Percentiles rank a stretch among this genome's conserved stretches.
Conservation (phyloP, 2,797 vertebrate genomes). For the Scleropages formosus region DNA sequence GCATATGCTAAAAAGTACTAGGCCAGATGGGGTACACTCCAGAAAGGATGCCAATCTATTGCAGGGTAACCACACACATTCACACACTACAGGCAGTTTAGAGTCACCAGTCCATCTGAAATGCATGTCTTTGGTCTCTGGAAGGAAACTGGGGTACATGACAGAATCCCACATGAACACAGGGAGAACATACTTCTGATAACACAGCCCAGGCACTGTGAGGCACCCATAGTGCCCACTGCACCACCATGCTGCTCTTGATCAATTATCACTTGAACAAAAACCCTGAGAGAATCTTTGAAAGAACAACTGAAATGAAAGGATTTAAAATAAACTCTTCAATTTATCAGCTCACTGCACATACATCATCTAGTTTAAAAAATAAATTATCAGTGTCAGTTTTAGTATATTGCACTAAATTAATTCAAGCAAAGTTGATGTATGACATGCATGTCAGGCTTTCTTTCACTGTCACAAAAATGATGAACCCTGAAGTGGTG, state of each 20-base stretch:
- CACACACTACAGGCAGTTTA: no score
- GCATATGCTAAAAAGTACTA: no score
- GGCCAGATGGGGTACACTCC: not conserved
- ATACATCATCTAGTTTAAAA: not conserved
- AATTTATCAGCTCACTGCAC: not conserved
- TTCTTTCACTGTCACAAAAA: not conserved
- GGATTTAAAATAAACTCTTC: slow-evolving; percentile 30
- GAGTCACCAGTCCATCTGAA: no score
- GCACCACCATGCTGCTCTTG: no score
- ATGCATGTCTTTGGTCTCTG: no score
- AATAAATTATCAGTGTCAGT: slow-evolving; percentile 25
- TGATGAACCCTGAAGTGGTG: not conserved
- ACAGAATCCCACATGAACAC: no score
- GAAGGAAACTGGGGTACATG: no score
- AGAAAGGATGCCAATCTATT: not conserved
- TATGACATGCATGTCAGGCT: not conserved
- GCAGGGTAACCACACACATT: no score
- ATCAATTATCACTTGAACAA: slow-evolving; percentile 25
- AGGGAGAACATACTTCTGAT: not conserved
- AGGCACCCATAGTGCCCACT: no score
- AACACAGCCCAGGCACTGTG: no score
- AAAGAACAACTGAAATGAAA: slow-evolving; percentile 21
- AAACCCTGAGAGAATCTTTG: slow-evolving; percentile 48
- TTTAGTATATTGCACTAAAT: slow-evolving; percentile 26
- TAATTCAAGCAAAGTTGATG: not conserved